Conservation (phyloP, 2,888 invertebrate genomes). For the Drosophila neonasuta region DNA sequence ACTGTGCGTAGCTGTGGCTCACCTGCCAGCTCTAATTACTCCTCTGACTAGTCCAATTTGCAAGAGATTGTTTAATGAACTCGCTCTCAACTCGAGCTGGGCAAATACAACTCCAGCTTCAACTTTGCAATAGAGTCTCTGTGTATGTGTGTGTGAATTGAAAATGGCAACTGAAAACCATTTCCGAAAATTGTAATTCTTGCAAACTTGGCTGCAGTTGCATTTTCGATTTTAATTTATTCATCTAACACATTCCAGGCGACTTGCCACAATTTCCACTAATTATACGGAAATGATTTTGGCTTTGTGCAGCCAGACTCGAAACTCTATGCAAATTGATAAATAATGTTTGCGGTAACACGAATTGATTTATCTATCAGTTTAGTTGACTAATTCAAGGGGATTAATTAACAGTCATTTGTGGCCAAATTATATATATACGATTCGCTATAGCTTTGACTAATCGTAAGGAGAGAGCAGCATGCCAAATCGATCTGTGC, state of each 20-base stretch:
- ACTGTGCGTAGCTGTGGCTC: slow-evolving; percentile 27
- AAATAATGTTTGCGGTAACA: slow-evolving; percentile 23
- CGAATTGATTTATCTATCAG: slow-evolving; percentile 17
- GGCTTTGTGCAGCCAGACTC: slow-evolving; percentile 9
- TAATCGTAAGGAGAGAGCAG: not conserved
- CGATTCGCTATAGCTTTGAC: slow-evolving; percentile 2
- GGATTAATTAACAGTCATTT: slow-evolving; percentile 23
- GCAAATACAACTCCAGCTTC: not conserved
- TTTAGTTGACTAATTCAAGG: slow-evolving; percentile 8
- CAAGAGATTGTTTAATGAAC: slow-evolving; percentile 38
- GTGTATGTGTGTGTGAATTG: slow-evolving; percentile 1
- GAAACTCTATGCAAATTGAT: slow-evolving; percentile 12
- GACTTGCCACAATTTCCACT: slow-evolving; percentile 25
- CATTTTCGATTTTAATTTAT: slow-evolving; percentile 23
- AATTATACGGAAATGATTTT: slow-evolving; percentile 28
- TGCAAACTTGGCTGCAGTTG: not conserved
- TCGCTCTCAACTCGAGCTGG: slow-evolving; percentile 9
- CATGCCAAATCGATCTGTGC: slow-evolving; percentile 26
- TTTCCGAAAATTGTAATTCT: slow-evolving; percentile 12
- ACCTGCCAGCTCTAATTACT: slow-evolving; percentile 63
- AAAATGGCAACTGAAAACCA: slow-evolving; percentile 5
- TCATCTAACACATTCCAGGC: slow-evolving; percentile 13
- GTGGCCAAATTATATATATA: slow-evolving; percentile 7
- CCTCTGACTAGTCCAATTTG: slow-evolving; percentile 48
- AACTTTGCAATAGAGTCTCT: not conserved